These are phyloP conservation scores for Allobates femoralis DNA, from an alignment of 2,797 vertebrate species.

Conservation along the genomic window DNA sequence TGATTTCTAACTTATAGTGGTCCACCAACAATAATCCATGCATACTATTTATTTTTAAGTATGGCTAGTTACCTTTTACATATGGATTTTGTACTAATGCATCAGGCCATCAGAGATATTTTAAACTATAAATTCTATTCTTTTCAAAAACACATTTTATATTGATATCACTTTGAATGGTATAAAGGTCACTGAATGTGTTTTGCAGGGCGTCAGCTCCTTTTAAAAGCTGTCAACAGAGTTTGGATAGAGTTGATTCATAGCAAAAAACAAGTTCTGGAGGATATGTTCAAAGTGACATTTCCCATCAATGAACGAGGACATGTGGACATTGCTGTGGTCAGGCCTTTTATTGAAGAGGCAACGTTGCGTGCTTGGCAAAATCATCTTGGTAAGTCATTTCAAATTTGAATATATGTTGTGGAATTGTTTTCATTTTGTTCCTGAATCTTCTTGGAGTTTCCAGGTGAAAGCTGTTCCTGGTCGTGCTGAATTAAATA, in stretches of 20 bases:
- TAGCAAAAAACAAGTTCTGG: slow-evolving; percentile 93
- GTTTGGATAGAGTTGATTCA: slow-evolving; percentile 98
- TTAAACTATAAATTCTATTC: too few relatives aligned
- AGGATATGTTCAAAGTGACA: slow-evolving; percentile 94
- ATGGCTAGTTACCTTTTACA: too few relatives aligned
- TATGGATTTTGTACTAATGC: too few relatives aligned
- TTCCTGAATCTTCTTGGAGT: too few relatives aligned
- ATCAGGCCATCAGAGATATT: too few relatives aligned
- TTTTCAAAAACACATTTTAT: neutral
- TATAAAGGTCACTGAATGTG: neutral
- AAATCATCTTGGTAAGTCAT: slow-evolving; percentile 89
- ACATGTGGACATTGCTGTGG: slow-evolving; percentile 90
- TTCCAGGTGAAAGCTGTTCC: too few relatives aligned
- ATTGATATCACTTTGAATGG: neutral
- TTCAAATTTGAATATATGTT: neutral
- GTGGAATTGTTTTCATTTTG: neutral
- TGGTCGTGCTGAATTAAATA: neutral
- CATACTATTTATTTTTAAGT: too few relatives aligned
- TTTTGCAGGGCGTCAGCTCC: slow-evolving; percentile 89
- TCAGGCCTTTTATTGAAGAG: slow-evolving; percentile 90
- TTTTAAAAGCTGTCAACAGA: slow-evolving; percentile 95
- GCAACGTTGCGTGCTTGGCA: slow-evolving; percentile 95
- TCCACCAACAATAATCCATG: too few relatives aligned
- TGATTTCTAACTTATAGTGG: neutral
- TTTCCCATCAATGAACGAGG: slow-evolving; percentile 94